These are phyloP conservation scores for Zaprionus inermis DNA, from an alignment of 1,140 invertebrate genomes.

Conservation along the genomic window DNA sequence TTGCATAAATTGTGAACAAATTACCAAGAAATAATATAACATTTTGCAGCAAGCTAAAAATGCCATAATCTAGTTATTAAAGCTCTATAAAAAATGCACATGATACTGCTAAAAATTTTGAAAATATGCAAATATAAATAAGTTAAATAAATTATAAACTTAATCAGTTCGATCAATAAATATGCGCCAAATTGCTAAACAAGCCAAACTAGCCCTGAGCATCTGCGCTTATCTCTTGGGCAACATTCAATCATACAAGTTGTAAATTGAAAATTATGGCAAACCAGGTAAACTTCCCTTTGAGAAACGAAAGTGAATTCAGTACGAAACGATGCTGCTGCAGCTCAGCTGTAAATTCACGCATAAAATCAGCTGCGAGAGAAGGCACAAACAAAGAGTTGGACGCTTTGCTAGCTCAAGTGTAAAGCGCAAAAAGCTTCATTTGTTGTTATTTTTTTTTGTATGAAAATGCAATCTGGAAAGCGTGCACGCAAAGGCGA, in stretches of 20 bases:
- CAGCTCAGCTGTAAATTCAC: constrained; percentile 8
- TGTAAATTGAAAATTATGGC: neutral
- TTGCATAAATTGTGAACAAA: too few relatives aligned
- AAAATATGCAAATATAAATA: too few relatives aligned
- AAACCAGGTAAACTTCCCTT: neutral
- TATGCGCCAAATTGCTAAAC: neutral
- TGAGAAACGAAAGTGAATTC: too few relatives aligned
- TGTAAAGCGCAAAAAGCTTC: constrained; percentile 23
- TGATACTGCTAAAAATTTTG: too few relatives aligned
- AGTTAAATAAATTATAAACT: too few relatives aligned
- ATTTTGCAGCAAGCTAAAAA: too few relatives aligned
- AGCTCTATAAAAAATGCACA: too few relatives aligned
- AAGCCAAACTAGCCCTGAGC: neutral
- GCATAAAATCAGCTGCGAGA: constrained; percentile 57
- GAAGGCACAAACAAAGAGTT: constrained; percentile 28
- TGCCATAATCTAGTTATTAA: too few relatives aligned
- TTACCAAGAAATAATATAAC: too few relatives aligned
- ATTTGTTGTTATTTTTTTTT: constrained; percentile 45
- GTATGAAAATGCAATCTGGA: constrained; percentile 38
- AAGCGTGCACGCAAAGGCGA: constrained; percentile 10
- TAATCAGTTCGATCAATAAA: neutral
- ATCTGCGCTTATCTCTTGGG: neutral
- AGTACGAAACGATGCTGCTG: neutral
- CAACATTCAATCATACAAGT: too few relatives aligned
- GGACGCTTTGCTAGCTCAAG: constrained; percentile 12